These are phyloP conservation scores for Brotula barbata DNA, from an alignment of 2,797 vertebrate species.

Conservation along the genomic window DNA sequence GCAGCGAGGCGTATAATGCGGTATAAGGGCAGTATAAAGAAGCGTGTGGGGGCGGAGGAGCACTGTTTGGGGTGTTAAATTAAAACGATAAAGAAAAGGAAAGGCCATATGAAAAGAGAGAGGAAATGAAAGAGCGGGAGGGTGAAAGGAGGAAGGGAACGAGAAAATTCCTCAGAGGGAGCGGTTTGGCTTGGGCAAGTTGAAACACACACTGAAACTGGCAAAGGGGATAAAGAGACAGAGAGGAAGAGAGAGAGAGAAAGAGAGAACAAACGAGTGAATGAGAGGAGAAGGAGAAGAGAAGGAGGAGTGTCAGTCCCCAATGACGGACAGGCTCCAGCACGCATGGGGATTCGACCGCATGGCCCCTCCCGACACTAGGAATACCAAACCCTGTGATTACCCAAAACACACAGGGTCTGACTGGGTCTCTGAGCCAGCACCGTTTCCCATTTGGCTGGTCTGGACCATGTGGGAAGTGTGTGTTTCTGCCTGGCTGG, in stretches of 20 bases:
- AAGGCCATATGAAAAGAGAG: not conserved
- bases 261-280: slow-evolving; percentile 36
- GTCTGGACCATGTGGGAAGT: slow-evolving; percentile 34
- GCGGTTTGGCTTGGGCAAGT: slow-evolving; percentile 73
- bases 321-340: slow-evolving; percentile 71
- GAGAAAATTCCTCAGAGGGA: slow-evolving; percentile 73
- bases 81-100: slow-evolving; percentile 35
- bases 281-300: slow-evolving; percentile 46
- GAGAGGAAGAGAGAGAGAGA: slow-evolving; percentile 26
- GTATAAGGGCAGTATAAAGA: slow-evolving; percentile 35
- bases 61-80: slow-evolving; percentile 26
- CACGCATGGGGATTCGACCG: slow-evolving; percentile 81
- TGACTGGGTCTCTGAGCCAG: slow-evolving; percentile 62
- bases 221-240: too few species aligned
- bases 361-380: slow-evolving; percentile 77
- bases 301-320: slow-evolving; percentile 61
- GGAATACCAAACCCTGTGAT: slow-evolving; percentile 81
- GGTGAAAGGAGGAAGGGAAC: slow-evolving; percentile 56
- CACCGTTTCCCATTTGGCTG: slow-evolving; percentile 53
- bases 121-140: slow-evolving; percentile 57
- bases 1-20: slow-evolving; percentile 16
- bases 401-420: slow-evolving; percentile 77
- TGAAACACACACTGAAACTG: slow-evolving; percentile 62
- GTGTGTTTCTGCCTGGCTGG: slow-evolving; percentile 5
- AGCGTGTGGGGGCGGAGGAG: slow-evolving; percentile 19